These are phyloP conservation scores for Tapirus terrestris DNA, from an alignment of 2,113 vertebrate genomes.

Conservation along the genomic window DNA sequence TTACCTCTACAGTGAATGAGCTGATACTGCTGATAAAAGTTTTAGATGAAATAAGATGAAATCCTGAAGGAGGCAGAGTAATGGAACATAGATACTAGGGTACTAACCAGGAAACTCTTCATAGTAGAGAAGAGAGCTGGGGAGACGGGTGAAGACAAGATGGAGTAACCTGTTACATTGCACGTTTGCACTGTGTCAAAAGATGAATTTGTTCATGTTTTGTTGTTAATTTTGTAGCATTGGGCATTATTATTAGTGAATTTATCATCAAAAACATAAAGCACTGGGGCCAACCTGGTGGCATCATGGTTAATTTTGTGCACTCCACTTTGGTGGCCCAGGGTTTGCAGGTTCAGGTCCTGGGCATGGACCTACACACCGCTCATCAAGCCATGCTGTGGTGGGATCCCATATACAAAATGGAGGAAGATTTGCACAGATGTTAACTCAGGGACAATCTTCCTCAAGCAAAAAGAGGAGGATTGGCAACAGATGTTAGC, in stretches of 20 bases:
- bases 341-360: too few species aligned
- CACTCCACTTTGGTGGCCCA: too few species aligned
- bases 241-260: not conserved
- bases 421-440: too few species aligned
- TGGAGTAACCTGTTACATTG: not conserved
- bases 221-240: not conserved
- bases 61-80: not conserved
- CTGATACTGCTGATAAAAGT: not conserved
- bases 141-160: not conserved
- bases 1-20: not conserved
- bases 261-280: not conserved
- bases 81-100: not conserved
- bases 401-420: too few species aligned
- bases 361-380: too few species aligned
- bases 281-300: too few species aligned
- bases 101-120: not conserved
- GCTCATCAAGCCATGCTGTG: too few species aligned
- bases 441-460: too few species aligned
- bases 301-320: too few species aligned
- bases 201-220: not conserved
- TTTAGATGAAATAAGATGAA: not conserved
- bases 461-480: too few species aligned
- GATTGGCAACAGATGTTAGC: too few species aligned
- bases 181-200: not conserved
- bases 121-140: not conserved